Evolutionary conservation across 1,140 invertebrate species (phyloP), one percentile per base, ranked within the genome.

Genomic region (Camponotus floridanus): DNA sequence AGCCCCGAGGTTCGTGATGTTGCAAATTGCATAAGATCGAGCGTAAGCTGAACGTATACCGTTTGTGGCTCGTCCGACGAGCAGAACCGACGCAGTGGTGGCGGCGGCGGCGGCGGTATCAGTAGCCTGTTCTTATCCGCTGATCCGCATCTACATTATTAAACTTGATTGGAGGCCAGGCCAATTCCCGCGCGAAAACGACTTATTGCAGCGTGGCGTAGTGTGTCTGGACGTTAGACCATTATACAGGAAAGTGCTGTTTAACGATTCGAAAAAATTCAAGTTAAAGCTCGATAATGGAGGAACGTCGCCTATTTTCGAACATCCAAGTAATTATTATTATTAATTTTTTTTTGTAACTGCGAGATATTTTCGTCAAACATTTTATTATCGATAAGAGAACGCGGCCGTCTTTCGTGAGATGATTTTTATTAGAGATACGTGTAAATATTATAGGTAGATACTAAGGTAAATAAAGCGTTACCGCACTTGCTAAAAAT

Each of bases 111-210:
- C 78, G 68, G 65, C 85, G 85, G 79, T 86, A 86, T 86, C 85
- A 86, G 85, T 86, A 86, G 85, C 85, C 85, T 86, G 85, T 86
- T 86, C 85, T 86, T 86, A 86, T 86, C 85, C 85, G 80, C 85
- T 86, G 85, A 86, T 86, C 85, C 85, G 85, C 85, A 86, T 86
- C 85, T 86, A 86, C 85, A 83, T 86, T 86, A 86, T 86, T 86
- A 86, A 86, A 83, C 85, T 86, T 86, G 85, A 86, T 86, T 86
- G 85, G 85, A 86, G 85, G 85, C 85, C 85, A 86, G 76, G 85
- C 76, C 79, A 86, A 86, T 86, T 83, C 85, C 85, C 79, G 85
- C 78, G 79, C 79, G 85, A 86, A 86, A 86, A 86, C 85, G 85
- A 86, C 85, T 86, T 84, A 71, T 86, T 81, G 85, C 76, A 80